Conservation (phyloP, 2,113 vertebrate species). For the Nothoprocta perdicaria region DNA sequence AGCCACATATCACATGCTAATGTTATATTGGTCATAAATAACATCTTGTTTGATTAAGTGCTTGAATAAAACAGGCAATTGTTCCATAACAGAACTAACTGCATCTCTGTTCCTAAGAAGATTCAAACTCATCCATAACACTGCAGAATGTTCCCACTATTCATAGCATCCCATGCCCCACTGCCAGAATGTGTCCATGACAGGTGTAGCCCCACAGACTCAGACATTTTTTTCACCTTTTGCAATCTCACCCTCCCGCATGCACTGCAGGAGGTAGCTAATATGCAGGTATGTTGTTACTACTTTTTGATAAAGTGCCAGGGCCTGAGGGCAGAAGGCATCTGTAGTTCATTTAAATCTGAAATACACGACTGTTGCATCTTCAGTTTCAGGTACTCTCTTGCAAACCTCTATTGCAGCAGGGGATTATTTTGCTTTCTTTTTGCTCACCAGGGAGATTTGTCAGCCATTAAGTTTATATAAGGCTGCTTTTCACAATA, state of each 20-base stretch:
- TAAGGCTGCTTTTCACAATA: neutral
- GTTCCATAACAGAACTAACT: neutral
- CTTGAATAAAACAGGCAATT: neutral
- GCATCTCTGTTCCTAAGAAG: neutral
- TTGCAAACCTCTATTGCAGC: neutral
- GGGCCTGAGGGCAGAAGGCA: neutral
- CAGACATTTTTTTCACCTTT: neutral
- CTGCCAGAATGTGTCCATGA: neutral
- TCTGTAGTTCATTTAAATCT: neutral
- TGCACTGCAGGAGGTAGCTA: neutral
- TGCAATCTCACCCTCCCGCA: neutral
- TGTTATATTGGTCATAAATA: neutral
- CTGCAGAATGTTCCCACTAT: neutral
- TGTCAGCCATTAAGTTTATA: neutral
- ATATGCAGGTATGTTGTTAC: neutral
- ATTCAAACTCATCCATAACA: neutral
- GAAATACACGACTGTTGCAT: neutral
- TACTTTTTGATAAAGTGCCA: neutral
- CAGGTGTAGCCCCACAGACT: neutral
- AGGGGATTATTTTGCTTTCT: neutral
- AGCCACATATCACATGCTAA: neutral
- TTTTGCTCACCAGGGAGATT: neutral
- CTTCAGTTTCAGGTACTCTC: neutral
- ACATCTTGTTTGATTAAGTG: neutral
- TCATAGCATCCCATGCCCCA: fast-evolving